Evolutionary conservation across 2,797 vertebrate genomes (phyloP).

Genomic region (Steatocranus sp.): DNA sequence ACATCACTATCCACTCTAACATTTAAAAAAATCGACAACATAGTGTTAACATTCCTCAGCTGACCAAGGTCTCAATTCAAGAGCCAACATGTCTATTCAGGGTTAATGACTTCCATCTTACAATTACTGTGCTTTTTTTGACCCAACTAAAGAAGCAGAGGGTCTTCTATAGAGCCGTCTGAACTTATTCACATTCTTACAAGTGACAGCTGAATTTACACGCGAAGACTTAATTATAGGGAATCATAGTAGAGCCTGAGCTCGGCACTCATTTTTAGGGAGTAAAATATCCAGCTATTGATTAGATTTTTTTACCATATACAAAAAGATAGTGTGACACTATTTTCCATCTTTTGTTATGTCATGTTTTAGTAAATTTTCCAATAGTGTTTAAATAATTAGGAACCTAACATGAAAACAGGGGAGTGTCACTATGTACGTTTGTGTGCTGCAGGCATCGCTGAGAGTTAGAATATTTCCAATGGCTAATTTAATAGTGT

Average conservation of each 20-base stretch:
- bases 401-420: background rate
- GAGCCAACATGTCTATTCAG: slow-evolving; percentile 66
- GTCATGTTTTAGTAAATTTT: background rate
- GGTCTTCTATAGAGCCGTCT: background rate
- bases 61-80: slow-evolving; percentile 67
- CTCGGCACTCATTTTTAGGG: background rate
- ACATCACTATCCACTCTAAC: slow-evolving; percentile 49
- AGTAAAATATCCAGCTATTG: background rate
- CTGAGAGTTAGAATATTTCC: accelerated
- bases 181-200: background rate
- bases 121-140: slow-evolving; percentile 31
- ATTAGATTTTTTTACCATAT: background rate
- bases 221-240: background rate
- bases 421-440: background rate
- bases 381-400: background rate
- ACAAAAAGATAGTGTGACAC: background rate
- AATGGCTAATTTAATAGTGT: background rate
- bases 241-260: background rate
- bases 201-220: background rate
- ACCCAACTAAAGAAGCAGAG: background rate
- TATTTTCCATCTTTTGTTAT: background rate
- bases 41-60: slow-evolving; percentile 74
- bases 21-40: slow-evolving; percentile 53
- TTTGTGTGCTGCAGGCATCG: background rate
- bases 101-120: slow-evolving; percentile 43